Evolutionary conservation across 23 tunicate species (phyloP), one percentile per base, ranked within the genome.

Genomic region (Ciona savignyi): DNA sequence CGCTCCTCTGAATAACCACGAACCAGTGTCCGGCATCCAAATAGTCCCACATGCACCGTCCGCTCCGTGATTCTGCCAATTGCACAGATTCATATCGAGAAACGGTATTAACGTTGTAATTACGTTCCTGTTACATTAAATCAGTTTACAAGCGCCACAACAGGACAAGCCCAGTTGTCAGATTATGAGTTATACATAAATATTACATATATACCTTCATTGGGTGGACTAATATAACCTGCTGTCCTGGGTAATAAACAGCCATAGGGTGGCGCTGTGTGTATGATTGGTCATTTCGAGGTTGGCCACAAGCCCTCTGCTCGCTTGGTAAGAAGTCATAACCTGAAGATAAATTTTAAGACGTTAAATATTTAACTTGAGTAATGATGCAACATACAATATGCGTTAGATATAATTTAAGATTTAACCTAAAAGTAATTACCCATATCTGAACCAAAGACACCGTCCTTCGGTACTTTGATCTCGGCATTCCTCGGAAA

Each of bases 201-300:
- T n/a, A n/a, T n/a, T n/a, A n/a, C n/a, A n/a, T n/a, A 22, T 56
- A 65, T 72, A 89, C 96, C 88, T 93, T 93, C 98, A 93, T 93
- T 0, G 98, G 98, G 51, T 93, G 98, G 3, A 83, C 98, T 27
- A 93, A 35, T 4, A 93, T 73, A 35, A 93, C 98, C 78, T 93
- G 98, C 61, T 93, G 95, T 3, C 98, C 98, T n/a, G 95, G 95
- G 48, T 78, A 86, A 63, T 86, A 93, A 23, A 93, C 80, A 2
- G 98, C 87, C 83, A 70, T 80, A 3, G 84, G 93, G 66, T 92
- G 90, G 27, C 78, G 85, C 24, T 29, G 3, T 1, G 76, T 61
- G 68, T 89, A 89, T 23, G 76, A 11, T 0, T 4, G n/a, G 35
- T 51, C 72, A 29, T 56, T 60, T 25, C 64, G 51, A 0, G 85